Evolutionary conservation across 2,797 vertebrate species (phyloP), one percentile per base, ranked within the genome.

Genomic region (Sebastes glaucus): DNA sequence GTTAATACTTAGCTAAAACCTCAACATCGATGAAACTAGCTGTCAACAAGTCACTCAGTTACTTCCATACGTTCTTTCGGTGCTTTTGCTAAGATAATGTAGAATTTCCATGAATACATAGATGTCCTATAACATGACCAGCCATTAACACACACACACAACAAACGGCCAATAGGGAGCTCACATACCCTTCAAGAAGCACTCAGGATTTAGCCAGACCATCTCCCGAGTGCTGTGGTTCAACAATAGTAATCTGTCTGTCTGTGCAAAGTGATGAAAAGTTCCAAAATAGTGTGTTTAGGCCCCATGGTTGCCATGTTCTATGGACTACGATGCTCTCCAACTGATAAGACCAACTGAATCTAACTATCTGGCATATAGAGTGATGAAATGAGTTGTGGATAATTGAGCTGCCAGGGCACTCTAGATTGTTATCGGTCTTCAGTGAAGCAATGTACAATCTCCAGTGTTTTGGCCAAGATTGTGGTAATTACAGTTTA

Each of bases 371-470:
- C 71, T 80, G 80, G 55, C 30, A 80, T 86, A 89, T 83, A 74
- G 69, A 84, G 74, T 64, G 78, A 87, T 88, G 81, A 76, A 86
- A 80, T 80, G 82, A 85, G 81, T 74, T 85, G 77, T 65, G 71
- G 78, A 22, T 80, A 84, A 85, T 63, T 72, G 80, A 92, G 77
- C 82, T 80, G 71, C 82, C 76, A 63, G 84, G 81, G 77, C 79
- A 73, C 84, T 91, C 75, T 75, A 93, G 92, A 94, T 93, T 75
- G 30, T 60, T 91, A 94, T 94, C 91, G 67, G 79, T 49, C 66
- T 67, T 42, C 55, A 49, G 56, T 81, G 80, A 92, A 89, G 78
- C 55, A 32, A 80, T 78, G 56, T 46, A 68, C 73, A 64, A 87
- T 71, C 32, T 80, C 80, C 68, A 70, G 63, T 23, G 80, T 75